Base-by-base conservation (phyloP, 2,888 invertebrate species). In the Piscicola geometra region DNA sequence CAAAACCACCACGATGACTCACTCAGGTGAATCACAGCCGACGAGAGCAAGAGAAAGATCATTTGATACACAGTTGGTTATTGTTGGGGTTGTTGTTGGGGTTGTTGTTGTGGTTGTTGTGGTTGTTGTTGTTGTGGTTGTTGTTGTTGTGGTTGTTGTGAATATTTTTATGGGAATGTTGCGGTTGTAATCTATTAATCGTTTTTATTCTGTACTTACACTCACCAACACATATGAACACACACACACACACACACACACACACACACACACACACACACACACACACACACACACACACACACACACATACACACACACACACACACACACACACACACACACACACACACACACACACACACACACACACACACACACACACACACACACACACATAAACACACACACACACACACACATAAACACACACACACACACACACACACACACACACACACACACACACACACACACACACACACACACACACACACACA, bases 331-430 rank as follows among this genome's bases (percentile, higher is more conserved):
- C 50, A 47, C 12, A 15, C 50, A 47, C 21, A 21, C 9, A 47
- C 12, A 9, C 21, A 21, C 9, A 47, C 9, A 21, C 50, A 47
- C 21, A 47, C 50, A 47, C 21, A 47, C 50, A 21, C 21, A 9
- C 9, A 9, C 21, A 47, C 21, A 21, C 50, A 47, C 32, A 52
- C 32, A 52, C 30, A 68, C 35, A 67, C 36, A 64, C 64, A 64
- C 64, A 64, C 64, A 64, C 64, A 64, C 64, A 64, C 64, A 64
- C 64, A 25, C n/a, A 64, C 64, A 64, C 30, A 50, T 18, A 25
- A 12, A 64, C 64, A 28, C 64, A 64, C 64, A 64, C 64, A 64
- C n/a, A 64, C 64, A 64, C 64, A 64, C 64, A 64, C 64, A 25
- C 64, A 64, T 25, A 64, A 12, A 25, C n/a, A 64, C 64, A 64